Evolutionary conservation across 2,113 vertebrate species (phyloP).

Genomic region (Pachyramphus minor): DNA sequence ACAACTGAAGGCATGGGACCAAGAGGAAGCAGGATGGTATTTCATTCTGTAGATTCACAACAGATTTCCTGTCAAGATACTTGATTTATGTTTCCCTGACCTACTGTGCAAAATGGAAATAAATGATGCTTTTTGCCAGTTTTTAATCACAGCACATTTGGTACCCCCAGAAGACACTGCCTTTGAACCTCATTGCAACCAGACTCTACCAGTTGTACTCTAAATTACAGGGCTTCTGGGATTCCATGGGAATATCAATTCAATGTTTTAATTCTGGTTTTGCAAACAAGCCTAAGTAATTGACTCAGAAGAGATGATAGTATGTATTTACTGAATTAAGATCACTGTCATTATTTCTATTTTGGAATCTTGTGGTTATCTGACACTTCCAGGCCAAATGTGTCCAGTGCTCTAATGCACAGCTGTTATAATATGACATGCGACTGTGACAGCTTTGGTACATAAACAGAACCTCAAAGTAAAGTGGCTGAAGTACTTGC

Average conservation of each 20-base stretch:
- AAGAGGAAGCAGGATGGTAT: neutral
- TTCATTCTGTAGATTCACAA: neutral
- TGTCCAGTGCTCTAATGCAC: neutral
- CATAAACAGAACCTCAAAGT: neutral
- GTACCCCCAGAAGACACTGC: neutral
- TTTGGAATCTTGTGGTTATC: neutral
- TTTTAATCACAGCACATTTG: neutral
- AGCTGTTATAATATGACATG: neutral
- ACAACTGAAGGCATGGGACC: neutral
- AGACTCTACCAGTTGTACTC: neutral
- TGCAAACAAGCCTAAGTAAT: neutral
- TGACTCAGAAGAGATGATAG: neutral
- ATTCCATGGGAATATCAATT: neutral
- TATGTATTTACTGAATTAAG: neutral
- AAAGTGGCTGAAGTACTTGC: neutral
- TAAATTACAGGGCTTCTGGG: neutral
- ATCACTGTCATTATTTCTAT: neutral
- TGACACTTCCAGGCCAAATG: neutral
- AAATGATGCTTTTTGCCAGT: neutral
- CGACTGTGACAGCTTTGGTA: neutral
- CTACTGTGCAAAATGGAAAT: neutral
- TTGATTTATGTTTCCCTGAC: neutral
- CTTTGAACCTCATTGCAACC: neutral
- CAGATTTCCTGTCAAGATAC: neutral
- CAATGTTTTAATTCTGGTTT: neutral